Evolutionary conservation across 2,797 vertebrate genomes (phyloP).

Genomic region (Buphagus erythrorhynchus): DNA sequence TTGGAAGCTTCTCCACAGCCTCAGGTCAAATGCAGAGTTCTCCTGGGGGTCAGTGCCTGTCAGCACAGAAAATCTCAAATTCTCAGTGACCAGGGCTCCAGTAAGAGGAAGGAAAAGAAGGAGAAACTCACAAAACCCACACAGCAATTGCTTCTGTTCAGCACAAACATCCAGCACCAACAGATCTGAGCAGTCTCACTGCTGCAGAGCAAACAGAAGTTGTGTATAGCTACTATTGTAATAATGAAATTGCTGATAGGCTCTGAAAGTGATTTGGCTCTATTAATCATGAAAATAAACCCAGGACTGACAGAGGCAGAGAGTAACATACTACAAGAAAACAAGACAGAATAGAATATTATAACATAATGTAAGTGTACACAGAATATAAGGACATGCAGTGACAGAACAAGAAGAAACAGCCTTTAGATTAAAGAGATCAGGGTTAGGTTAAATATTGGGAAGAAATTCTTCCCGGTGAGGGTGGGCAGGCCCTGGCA

Average conservation of each 20-base stretch:
- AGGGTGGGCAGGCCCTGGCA: not conserved
- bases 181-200: not conserved
- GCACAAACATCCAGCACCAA: not conserved
- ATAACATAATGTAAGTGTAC: too few relatives aligned
- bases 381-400: not conserved
- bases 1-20: too few relatives aligned
- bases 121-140: not conserved
- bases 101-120: not conserved
- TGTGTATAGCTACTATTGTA: not conserved
- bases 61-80: too few relatives aligned
- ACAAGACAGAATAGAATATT: not conserved
- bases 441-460: not conserved
- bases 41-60: too few relatives aligned
- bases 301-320: not conserved
- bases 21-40: too few relatives aligned
- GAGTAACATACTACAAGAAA: not conserved
- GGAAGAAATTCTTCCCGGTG: fast-evolving
- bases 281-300: not conserved
- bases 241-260: not conserved
- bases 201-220: not conserved
- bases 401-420: not conserved
- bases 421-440: not conserved
- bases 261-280: not conserved
- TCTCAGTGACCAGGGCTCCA: too few relatives aligned
- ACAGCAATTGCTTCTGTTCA: not conserved